phyloP scores from a whole-genome alignment of 2,113 vertebrate genomes.

The Nanorana parkeri region DNA sequence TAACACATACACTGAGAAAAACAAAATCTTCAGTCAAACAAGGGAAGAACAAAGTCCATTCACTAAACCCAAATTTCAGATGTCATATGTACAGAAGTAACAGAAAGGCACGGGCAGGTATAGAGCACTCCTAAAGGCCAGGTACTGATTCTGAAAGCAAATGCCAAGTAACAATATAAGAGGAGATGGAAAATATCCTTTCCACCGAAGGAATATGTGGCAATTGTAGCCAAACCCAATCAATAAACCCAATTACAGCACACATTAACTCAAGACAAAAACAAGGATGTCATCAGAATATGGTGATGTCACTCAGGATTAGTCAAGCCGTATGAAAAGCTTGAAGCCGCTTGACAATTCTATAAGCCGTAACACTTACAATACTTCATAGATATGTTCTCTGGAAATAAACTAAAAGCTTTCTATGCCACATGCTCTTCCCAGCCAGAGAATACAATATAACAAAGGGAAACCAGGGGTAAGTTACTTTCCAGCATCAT shows the following conservation, averaged over 20 bases:
- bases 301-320: conserved; percentile 21
- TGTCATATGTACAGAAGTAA: too few relatives aligned
- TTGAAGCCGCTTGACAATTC: conserved; percentile 10
- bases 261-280: neutral
- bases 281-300: conserved; percentile 14
- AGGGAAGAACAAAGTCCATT: too few relatives aligned
- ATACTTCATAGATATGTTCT: conserved; percentile 21
- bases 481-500: neutral
- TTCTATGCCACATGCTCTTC: neutral
- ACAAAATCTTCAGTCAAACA: too few relatives aligned
- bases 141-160: neutral
- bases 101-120: too few relatives aligned
- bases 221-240: neutral
- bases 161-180: neutral
- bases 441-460: neutral
- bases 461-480: neutral
- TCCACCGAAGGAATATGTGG: neutral
- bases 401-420: neutral
- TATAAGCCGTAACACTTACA: conserved; percentile 15
- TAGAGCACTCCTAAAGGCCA: too few relatives aligned
- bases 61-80: too few relatives aligned
- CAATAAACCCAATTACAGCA: conserved; percentile 21
- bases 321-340: neutral
- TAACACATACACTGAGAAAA: too few relatives aligned
- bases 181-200: neutral